Base-by-base conservation (phyloP, 2,888 invertebrate genomes). In the Drosophila lacicola region DNA sequence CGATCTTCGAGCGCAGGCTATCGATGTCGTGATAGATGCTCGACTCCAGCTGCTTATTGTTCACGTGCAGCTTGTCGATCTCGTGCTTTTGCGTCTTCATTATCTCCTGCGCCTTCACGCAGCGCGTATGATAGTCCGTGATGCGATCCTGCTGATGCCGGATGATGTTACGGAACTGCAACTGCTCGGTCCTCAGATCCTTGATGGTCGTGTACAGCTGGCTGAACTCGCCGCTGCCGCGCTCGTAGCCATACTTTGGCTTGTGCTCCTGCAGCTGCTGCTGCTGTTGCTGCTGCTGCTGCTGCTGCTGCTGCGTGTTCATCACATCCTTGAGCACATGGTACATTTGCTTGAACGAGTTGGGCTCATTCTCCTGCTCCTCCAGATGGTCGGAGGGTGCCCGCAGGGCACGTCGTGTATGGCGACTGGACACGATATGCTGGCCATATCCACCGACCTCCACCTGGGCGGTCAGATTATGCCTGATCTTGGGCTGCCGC, bases 21-120 rank as follows among this genome's bases (percentile, higher is more conserved):
- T 88, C 85, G 53, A 92, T 91, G 55, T 90, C 91, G 0, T 74
- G 63, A 14, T 84, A 82, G 36, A 92, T 87, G 62, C 91, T 91
- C 6, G 88, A 71, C 68, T 92, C 92, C 50, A 92, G 74, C 29
- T 90, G 82, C 21, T 83, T 81, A 56, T 92, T 92, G 51, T 89
- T 90, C 8, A 69, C 70, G 33, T 90, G 86, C 9, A 92, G 79
- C 66, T 91, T 90, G 33, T 92, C 90, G 34, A 92, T 90, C 74
- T 91, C 90, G 11, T 74, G 71, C 64, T 91, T 91, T 36, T 92
- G 92, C n/a, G 90, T 88, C 68, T 91, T 89, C 77, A 92, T 91
- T 2, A 91, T 83, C 53, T 91, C 90, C 66, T 92, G 90, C 0
- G 92, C 91, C 53, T 90, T 87, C 21, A 91, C 61, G 44, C 91